Evolutionary conservation across 2,113 vertebrate genomes (phyloP).

Genomic region (Chlorocebus sabaeus): DNA sequence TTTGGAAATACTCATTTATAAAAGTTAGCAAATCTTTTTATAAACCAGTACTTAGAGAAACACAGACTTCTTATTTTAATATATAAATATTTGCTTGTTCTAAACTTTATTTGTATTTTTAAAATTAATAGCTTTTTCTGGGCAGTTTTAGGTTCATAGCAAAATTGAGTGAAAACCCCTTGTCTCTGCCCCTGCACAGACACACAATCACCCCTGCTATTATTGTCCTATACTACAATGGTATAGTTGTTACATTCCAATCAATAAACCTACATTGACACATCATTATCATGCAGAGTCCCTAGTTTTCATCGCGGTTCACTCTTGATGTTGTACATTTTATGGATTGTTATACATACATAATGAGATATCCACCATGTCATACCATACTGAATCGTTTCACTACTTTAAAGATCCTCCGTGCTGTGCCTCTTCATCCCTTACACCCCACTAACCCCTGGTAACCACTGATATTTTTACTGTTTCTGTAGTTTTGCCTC

Average conservation of each 20-base stretch:
- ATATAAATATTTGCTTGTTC: neutral
- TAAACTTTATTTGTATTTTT: constrained; percentile 21
- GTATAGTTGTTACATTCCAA: neutral
- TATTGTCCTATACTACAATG: too few species aligned
- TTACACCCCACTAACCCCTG: neutral
- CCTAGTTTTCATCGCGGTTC: neutral
- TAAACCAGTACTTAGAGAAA: neutral
- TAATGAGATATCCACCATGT: neutral
- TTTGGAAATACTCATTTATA: neutral
- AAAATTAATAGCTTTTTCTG: neutral
- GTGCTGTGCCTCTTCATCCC: neutral
- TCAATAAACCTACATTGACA: neutral
- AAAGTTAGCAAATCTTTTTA: constrained; percentile 8
- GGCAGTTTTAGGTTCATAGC: neutral
- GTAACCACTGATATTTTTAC: neutral
- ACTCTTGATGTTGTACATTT: neutral
- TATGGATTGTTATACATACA: neutral
- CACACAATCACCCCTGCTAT: neutral
- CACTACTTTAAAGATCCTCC: neutral
- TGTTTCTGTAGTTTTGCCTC: neutral
- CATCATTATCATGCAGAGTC: neutral
- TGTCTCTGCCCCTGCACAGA: too few species aligned
- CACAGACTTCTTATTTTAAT: neutral
- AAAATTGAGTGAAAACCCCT: neutral
- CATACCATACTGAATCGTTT: neutral